A percentile compares a stretch with the other conserved stretches of the same genome.
phyloP scores from a whole-genome alignment of 2,888 invertebrate genomes.

The Plutella xylostella region DNA sequence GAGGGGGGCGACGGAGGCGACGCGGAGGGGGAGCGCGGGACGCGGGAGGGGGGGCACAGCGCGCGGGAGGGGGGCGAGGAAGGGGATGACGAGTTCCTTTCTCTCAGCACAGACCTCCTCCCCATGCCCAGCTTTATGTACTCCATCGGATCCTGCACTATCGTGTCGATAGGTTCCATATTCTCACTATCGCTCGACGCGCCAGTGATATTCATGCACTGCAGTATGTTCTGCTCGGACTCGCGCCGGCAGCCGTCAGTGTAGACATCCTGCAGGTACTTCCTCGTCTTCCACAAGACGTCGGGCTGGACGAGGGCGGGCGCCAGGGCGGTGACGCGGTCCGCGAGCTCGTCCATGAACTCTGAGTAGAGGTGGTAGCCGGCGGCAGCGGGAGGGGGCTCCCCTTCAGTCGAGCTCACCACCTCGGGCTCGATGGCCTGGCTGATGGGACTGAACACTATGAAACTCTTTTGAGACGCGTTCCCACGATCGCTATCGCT shows the following conservation, averaged over 20 bases:
- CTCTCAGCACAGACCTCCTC: no score
- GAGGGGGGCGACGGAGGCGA: background rate
- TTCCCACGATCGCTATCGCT: background rate
- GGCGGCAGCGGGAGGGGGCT: background rate
- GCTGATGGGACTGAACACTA: slow-evolving; percentile 3
- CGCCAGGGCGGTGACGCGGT: background rate
- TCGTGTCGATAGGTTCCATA: background rate
- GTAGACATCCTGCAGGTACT: background rate
- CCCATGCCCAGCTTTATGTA: slow-evolving; percentile 10
- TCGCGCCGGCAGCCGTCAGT: background rate
- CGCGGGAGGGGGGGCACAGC: background rate
- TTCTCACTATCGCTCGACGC: background rate
- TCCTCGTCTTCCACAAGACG: background rate
- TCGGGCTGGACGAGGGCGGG: background rate
- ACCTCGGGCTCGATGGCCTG: background rate
- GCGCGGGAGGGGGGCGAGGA: background rate
- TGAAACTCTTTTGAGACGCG: background rate
- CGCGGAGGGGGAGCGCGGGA: background rate
- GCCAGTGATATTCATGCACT: background rate
- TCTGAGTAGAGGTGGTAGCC: background rate
- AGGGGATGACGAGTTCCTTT: background rate
- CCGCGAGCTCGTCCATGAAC: background rate
- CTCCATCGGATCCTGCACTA: slow-evolving; percentile 12
- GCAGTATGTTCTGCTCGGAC: background rate
- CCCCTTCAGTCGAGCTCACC: background rate